Percentiles rank a stretch among this genome's conserved stretches.
Evolutionary conservation across 37 sponge, comb jelly and placozoan genomes (phyloP).

Genomic region (Diacarnus erythraeanus): DNA sequence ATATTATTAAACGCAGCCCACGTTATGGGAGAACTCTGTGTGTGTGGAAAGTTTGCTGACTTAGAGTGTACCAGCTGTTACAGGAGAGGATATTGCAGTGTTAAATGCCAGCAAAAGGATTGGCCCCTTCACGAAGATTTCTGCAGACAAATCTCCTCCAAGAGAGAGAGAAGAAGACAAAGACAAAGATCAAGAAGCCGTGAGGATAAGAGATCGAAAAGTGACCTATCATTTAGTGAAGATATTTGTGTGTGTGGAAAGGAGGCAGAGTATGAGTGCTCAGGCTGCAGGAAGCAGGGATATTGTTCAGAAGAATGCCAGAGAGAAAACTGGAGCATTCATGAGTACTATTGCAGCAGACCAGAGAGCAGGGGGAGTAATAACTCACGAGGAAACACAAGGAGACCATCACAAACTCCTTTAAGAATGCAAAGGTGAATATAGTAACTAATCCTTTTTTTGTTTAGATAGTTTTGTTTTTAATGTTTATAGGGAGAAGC

Average conservation of each 20-base stretch:
- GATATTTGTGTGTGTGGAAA: conserved; percentile 78
- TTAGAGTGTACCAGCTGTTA: conserved; percentile 71
- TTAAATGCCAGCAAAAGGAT: conserved; percentile 67
- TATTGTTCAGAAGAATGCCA: conserved; percentile 84
- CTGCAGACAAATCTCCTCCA: conserved; percentile 22
- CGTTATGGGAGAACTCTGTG: conserved; percentile 60
- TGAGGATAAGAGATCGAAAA: conserved; percentile 1
- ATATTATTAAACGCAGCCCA: conserved; percentile 10
- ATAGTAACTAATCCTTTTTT: no score
- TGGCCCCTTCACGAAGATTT: conserved; percentile 37
- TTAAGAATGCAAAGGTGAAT: no score
- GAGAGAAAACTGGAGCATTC: conserved; percentile 56
- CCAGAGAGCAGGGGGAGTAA: not conserved
- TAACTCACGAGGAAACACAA: not conserved
- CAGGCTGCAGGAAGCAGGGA: conserved; percentile 64
- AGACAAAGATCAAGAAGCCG: conserved; percentile 7
- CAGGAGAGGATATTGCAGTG: conserved; percentile 69
- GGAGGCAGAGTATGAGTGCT: conserved; percentile 74
- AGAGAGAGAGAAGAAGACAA: conserved; percentile 4
- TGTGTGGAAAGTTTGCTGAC: conserved; percentile 76
- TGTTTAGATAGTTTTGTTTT: not conserved
- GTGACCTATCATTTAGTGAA: not conserved
- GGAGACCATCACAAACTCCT: not conserved
- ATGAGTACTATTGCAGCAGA: conserved; percentile 30
- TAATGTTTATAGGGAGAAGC: not conserved